These are phyloP conservation scores for Phataginus tricuspis DNA, from an alignment of 2,797 vertebrate genomes.

Conservation along the genomic window DNA sequence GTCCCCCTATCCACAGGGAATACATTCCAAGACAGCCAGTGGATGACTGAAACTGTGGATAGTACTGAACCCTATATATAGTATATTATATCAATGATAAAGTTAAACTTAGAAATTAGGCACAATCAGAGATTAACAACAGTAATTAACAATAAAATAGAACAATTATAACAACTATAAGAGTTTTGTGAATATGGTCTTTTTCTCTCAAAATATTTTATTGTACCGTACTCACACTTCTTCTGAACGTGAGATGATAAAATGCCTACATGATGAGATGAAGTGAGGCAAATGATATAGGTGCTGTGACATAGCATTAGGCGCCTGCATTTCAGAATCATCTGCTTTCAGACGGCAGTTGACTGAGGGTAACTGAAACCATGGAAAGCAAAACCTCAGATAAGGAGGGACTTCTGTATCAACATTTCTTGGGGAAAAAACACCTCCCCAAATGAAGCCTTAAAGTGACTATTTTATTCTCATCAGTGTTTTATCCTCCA, in stretches of 20 bases:
- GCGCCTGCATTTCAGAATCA: background rate
- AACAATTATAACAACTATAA: background rate
- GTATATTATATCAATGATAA: background rate
- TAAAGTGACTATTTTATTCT: conserved; percentile 46
- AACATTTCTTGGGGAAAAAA: conserved; percentile 1
- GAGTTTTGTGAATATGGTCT: background rate
- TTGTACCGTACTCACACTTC: background rate
- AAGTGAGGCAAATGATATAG: background rate
- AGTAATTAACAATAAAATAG: background rate
- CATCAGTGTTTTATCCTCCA: conserved; percentile 25
- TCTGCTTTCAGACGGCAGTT: background rate
- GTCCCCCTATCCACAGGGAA: background rate
- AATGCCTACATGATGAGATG: background rate
- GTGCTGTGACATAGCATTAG: background rate
- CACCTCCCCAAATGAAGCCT: background rate
- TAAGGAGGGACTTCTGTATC: background rate
- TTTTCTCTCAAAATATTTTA: background rate
- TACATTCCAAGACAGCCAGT: background rate
- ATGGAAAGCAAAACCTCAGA: background rate
- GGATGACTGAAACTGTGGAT: background rate
- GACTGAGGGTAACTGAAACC: background rate
- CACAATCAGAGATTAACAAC: background rate
- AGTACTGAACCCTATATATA: background rate
- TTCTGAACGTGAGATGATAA: background rate
- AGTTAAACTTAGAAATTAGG: background rate